These are phyloP conservation scores for Morelia viridis DNA, from an alignment of 2,797 vertebrate species.

Conservation along the genomic window DNA sequence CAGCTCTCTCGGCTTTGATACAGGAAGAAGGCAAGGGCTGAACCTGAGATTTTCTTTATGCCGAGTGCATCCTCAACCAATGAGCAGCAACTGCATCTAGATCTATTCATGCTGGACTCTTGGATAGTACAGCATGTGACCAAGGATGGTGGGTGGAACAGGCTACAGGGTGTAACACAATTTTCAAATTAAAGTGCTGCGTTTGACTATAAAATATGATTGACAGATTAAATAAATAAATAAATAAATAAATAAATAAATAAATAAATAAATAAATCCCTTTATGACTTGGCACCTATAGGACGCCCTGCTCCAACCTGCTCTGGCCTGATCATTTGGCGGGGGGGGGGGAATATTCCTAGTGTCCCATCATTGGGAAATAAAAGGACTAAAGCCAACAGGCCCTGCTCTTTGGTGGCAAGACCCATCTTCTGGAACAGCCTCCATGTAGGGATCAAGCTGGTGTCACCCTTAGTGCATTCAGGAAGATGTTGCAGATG, in stretches of 20 bases:
- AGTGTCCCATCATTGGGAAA: not conserved
- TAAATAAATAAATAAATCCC: not conserved
- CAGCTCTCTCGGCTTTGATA: not conserved
- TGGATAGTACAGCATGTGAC: not conserved
- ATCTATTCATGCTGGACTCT: not conserved
- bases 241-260: no score
- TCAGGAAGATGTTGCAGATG: not conserved
- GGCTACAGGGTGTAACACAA: no score
- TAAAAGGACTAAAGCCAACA: not conserved
- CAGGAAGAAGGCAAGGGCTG: not conserved
- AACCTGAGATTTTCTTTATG: not conserved
- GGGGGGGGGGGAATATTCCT: not conserved
- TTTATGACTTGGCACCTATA: not conserved
- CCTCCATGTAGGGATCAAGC: not conserved
- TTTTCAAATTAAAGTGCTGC: no score
- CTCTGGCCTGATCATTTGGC: not conserved
- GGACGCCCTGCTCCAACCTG: not conserved
- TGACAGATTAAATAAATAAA: not conserved
- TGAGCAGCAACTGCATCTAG: no score
- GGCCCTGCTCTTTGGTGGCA: not conserved
- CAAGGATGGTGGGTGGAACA: no score
- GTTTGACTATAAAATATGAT: not conserved
- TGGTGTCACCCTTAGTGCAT: not conserved
- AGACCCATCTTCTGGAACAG: not conserved
- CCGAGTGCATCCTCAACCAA: not conserved